Conservation (phyloP, 2,888 invertebrate species). For the Campoplex nolae region DNA sequence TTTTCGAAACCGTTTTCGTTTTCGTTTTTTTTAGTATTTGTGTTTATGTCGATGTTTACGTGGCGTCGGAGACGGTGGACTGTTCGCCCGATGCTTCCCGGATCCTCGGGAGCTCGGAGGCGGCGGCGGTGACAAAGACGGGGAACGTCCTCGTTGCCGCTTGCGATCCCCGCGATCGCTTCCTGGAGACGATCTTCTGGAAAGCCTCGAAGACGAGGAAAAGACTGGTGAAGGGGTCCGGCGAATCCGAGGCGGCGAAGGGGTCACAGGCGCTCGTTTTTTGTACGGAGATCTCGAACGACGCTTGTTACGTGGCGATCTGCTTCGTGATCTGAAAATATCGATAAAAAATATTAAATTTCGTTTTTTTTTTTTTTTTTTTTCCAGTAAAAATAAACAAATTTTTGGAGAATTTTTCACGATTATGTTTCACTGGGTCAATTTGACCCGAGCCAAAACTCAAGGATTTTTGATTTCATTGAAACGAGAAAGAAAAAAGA, state of each 20-base stretch:
- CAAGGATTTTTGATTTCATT: too few relatives aligned
- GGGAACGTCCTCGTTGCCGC: constrained; percentile 78
- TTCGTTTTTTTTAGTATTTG: constrained; percentile 85
- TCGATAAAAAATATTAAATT: constrained; percentile 41
- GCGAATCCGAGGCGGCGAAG: constrained; percentile 82
- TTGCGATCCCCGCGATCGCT: constrained; percentile 80
- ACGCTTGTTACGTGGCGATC: constrained; percentile 83
- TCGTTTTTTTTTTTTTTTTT: neutral
- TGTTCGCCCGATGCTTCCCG: constrained; percentile 79
- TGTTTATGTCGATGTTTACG: constrained; percentile 86
- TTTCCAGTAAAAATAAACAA: too few relatives aligned
- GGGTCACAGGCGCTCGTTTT: constrained; percentile 81
- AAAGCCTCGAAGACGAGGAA: constrained; percentile 76
- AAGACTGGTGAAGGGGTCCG: constrained; percentile 82
- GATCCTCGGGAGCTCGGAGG: constrained; percentile 76
- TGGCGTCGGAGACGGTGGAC: constrained; percentile 84
- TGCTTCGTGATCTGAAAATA: constrained; percentile 80
- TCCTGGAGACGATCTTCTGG: constrained; percentile 77
- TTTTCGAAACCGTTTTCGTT: neutral
- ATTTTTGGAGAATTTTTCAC: too few relatives aligned
- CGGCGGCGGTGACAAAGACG: constrained; percentile 82
- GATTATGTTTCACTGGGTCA: too few relatives aligned
- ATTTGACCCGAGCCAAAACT: too few relatives aligned
- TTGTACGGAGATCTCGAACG: constrained; percentile 84
- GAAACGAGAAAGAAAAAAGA: too few relatives aligned